Percentiles rank a stretch among this genome's conserved stretches.
Conservation (phyloP, 2,888 invertebrate genomes). For the Heliconius ethilla region DNA sequence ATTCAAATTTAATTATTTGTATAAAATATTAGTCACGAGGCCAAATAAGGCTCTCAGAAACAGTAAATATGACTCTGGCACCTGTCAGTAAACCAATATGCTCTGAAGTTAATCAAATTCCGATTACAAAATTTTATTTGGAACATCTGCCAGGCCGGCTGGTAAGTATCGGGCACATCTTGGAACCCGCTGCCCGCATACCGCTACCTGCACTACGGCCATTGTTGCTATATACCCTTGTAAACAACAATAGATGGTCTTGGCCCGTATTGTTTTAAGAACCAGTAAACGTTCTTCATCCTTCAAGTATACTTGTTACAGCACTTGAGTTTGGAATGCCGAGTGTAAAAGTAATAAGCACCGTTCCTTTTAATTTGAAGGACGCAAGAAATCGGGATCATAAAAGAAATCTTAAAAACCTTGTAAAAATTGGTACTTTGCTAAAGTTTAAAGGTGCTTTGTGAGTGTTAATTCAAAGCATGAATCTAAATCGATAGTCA, state of each 20-base stretch:
- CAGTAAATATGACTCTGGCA: conserved; percentile 25
- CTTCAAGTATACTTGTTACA: conserved; percentile 58
- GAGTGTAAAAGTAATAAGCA: conserved; percentile 40
- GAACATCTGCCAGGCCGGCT: conserved; percentile 67
- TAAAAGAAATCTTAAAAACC: conserved; percentile 7
- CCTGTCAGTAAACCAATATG: conserved; percentile 35
- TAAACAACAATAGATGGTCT: conserved; percentile 66
- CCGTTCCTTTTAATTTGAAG: conserved; percentile 18
- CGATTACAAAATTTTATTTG: conserved; percentile 45
- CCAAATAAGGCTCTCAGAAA: neutral
- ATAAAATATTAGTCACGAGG: neutral
- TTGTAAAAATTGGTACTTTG: conserved; percentile 5
- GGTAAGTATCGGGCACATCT: conserved; percentile 63
- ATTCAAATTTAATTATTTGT: neutral
- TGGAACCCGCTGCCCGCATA: conserved; percentile 73
- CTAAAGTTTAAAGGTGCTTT: neutral
- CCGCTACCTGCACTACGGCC: conserved; percentile 69
- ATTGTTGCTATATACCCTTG: conserved; percentile 62
- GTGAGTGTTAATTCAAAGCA: neutral
- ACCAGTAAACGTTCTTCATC: conserved; percentile 59
- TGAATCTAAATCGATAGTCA: neutral
- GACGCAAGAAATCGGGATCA: conserved; percentile 16
- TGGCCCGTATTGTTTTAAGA: conserved; percentile 68
- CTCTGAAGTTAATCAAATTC: conserved; percentile 47
- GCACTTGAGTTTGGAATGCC: conserved; percentile 58